These are phyloP conservation scores for Carabus problematicus DNA, from an alignment of 2,888 invertebrate species.

Conservation along the genomic window DNA sequence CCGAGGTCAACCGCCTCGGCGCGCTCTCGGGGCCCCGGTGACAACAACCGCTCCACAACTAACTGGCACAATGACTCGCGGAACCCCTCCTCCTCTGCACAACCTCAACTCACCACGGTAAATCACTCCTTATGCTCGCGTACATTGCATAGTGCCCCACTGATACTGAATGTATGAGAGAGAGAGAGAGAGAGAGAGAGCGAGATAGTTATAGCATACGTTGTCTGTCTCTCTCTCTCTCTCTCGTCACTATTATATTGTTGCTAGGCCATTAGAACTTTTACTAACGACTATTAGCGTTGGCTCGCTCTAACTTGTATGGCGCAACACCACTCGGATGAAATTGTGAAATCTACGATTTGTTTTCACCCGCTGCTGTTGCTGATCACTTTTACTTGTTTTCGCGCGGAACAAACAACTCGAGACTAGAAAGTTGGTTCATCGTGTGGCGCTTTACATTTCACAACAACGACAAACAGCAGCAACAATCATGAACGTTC, in stretches of 20 bases:
- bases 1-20: conserved; percentile 43
- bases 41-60: conserved; percentile 33
- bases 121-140: too few species aligned
- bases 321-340: conserved; percentile 45
- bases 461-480: not conserved
- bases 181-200: conserved; percentile 5
- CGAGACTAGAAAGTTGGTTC: conserved; percentile 44
- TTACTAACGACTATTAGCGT: conserved; percentile 24
- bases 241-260: conserved; percentile 12
- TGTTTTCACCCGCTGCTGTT: conserved; percentile 43
- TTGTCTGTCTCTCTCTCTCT: conserved; percentile 36
- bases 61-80: conserved; percentile 40
- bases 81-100: not conserved
- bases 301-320: conserved; percentile 13
- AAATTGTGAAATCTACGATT: conserved; percentile 48
- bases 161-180: conserved; percentile 12
- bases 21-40: conserved; percentile 22
- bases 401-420: conserved; percentile 28
- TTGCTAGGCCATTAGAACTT: conserved; percentile 20
- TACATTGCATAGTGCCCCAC: not conserved
- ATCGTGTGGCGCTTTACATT: conserved; percentile 19
- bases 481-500: not conserved
- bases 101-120: not conserved
- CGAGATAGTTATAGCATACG: not conserved
- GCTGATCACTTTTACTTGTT: conserved; percentile 47